These are phyloP conservation scores for Coecobrya sp. DNA, from an alignment of 2,888 invertebrate genomes.

Conservation along the genomic window DNA sequence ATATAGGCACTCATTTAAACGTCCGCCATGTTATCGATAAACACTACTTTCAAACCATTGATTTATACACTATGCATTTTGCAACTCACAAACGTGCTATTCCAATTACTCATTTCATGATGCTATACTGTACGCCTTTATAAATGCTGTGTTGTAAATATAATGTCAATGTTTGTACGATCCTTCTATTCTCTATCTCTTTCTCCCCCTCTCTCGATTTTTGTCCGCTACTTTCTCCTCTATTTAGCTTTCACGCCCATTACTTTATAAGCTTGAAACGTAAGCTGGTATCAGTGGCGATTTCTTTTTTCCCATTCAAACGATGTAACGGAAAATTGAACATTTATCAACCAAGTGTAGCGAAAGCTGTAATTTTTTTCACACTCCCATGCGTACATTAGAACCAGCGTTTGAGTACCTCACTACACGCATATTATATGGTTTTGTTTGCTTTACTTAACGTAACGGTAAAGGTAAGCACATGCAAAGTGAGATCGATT, in stretches of 20 bases:
- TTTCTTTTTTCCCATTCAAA: not conserved
- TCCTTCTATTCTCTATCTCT: slow-evolving; percentile 26
- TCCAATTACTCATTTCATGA: too few relatives aligned
- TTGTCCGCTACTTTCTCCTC: slow-evolving; percentile 13
- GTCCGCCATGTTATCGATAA: too few relatives aligned
- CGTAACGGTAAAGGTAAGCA: too few relatives aligned
- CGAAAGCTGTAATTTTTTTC: not conserved
- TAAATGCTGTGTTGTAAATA: too few relatives aligned
- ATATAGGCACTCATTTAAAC: too few relatives aligned
- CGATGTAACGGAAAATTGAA: not conserved
- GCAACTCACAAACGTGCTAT: too few relatives aligned
- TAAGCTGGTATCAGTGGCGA: not conserved
- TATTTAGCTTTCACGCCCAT: slow-evolving; percentile 62
- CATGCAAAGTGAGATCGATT: too few relatives aligned
- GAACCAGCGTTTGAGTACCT: not conserved
- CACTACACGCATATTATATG: not conserved
- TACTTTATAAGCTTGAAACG: not conserved
- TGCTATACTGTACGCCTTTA: too few relatives aligned
- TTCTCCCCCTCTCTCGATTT: too few relatives aligned
- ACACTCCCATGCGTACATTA: not conserved
- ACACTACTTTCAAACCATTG: too few relatives aligned
- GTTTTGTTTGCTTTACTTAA: too few relatives aligned
- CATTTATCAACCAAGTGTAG: not conserved
- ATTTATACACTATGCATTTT: too few relatives aligned
- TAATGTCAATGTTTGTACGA: not conserved